Evolutionary conservation across 2,888 invertebrate species (phyloP), one percentile per base, ranked within the genome.

Genomic region (Pediacus dermestoides): DNA sequence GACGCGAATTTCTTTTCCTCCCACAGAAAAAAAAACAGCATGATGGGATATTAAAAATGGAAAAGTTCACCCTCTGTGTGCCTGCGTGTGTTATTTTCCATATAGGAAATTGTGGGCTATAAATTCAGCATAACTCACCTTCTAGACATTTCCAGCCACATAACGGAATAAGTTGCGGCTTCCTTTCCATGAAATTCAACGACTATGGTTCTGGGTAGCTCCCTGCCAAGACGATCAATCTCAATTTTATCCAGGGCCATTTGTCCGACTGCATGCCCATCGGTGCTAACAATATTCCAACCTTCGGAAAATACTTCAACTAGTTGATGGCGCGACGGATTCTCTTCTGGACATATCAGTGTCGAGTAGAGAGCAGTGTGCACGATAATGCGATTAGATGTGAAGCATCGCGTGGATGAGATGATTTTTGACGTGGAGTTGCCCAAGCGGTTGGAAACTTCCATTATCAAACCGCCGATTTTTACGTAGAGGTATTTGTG

Each of bases 241-340:
- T 74, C 71, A 0, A 76, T 70, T 7, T 76, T 75, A 50, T 70
- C 67, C 30, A 68, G 55, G n/a, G 61, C 56, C 52, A 64, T 51
- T 37, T 63, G 53, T 31, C 57, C 57, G 2, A 61, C 47, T 3
- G 44, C 42, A 34, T 57, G 54, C 22, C 48, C 49, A 58, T 72
- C 64, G 42, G 64, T 67, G 48, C 68, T 45, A 43, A 50, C 65
- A 42, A 70, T 60, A 41, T 70, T 66, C 89, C 89, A 90, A 18
- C 89, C 90, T 55, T 88, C 84, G 30, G 88, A 89, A 66, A 89
- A 90, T 31, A 89, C 81, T 70, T 88, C 86, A 11, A 88, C 86
- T 47, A 80, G 71, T 45, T 81, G 78, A 39, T 80, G 76, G 15
- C 77, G 75, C 27, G 76, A 76, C 25, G 70, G 63, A 18, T 42